Conservation (phyloP, 2,888 invertebrate genomes). For the Acleris cristana region DNA sequence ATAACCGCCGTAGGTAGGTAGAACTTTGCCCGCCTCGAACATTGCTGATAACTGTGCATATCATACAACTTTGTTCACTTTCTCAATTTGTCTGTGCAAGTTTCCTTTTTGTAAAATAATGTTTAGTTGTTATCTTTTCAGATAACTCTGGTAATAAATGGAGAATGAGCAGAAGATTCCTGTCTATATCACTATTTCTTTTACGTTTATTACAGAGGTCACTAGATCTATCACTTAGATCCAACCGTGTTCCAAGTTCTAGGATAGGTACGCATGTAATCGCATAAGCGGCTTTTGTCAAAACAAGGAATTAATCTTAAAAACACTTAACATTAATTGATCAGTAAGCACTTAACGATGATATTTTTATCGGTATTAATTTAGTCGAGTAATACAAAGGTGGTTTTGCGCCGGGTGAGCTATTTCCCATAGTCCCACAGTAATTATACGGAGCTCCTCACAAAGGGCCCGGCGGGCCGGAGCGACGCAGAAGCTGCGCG, state of each 20-base stretch:
- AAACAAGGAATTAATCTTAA: too few species aligned
- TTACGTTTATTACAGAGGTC: too few species aligned
- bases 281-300: not conserved
- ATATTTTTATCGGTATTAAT: slow-evolving; percentile 34
- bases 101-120: slow-evolving; percentile 64
- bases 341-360: not conserved
- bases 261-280: not conserved
- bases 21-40: slow-evolving; percentile 53
- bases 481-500: slow-evolving; percentile 41
- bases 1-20: slow-evolving; percentile 62
- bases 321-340: not conserved
- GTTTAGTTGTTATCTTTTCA: slow-evolving; percentile 53
- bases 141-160: too few species aligned
- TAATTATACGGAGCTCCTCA: slow-evolving; percentile 73
- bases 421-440: slow-evolving; percentile 80
- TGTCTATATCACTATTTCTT: too few species aligned
- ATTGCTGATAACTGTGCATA: slow-evolving; percentile 75
- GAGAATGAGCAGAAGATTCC: too few species aligned
- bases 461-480: slow-evolving; percentile 63
- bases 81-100: slow-evolving; percentile 74
- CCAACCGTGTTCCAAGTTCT: not conserved
- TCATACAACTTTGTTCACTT: slow-evolving; percentile 78
- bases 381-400: slow-evolving; percentile 70
- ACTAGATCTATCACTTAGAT: too few species aligned
- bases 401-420: slow-evolving; percentile 66